Percentiles rank a stretch among this genome's conserved stretches.
These are phyloP conservation scores for Labia minor DNA, from an alignment of 2,888 invertebrate genomes.

Conservation along the genomic window DNA sequence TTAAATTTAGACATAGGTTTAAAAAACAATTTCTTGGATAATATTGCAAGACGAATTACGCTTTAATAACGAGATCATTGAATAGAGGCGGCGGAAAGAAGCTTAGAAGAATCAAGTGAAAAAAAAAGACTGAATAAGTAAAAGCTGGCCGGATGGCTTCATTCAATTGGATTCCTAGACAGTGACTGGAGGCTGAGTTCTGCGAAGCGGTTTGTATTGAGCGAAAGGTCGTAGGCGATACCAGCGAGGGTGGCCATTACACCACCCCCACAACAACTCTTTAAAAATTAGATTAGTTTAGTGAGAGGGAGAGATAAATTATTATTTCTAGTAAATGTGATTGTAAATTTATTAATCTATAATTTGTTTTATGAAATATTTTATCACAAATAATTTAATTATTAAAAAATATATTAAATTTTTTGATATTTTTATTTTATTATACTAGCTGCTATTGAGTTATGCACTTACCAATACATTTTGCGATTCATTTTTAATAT, in stretches of 20 bases:
- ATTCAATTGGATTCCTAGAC: conserved; percentile 2
- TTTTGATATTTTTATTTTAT: no score
- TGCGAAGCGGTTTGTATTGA: neutral
- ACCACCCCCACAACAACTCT: neutral
- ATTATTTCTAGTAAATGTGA: no score
- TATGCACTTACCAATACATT: no score
- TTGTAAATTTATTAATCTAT: no score
- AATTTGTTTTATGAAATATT: no score
- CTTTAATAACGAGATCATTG: neutral
- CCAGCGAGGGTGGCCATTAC: neutral
- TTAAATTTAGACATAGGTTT: neutral
- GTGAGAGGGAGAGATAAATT: no score
- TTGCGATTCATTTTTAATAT: no score
- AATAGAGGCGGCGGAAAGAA: neutral
- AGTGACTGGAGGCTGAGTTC: neutral
- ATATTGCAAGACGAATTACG: neutral
- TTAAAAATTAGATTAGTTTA: no score
- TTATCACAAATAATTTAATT: no score
- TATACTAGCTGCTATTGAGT: no score
- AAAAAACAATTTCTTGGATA: neutral
- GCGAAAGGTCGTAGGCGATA: neutral
- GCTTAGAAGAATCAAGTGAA: neutral
- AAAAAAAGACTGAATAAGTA: neutral
- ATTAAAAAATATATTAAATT: no score
- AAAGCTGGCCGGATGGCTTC: neutral